Evolutionary conservation across 1,140 invertebrate species (phyloP).

Genomic region (Cydia strobilella): DNA sequence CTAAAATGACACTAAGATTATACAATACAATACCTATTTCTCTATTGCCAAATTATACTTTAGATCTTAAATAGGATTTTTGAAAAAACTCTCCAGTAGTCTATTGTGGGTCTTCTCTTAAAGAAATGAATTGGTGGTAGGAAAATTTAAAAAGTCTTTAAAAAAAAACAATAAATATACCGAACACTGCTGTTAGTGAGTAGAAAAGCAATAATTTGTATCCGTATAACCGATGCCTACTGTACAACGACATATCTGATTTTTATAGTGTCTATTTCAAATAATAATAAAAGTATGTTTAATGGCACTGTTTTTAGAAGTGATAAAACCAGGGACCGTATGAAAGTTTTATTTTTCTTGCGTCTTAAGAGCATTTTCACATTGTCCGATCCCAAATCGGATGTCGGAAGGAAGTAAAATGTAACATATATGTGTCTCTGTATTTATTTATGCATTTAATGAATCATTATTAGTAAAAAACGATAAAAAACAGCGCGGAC

Average conservation of each 20-base stretch:
- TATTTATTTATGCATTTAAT: no score
- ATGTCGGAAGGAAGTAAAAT: no score
- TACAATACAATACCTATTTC: conserved; percentile 60
- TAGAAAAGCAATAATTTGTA: conserved; percentile 74
- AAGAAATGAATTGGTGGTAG: conserved; percentile 52
- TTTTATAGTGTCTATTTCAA: conserved; percentile 64
- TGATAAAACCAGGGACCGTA: not conserved
- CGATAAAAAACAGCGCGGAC: no score
- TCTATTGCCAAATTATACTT: conserved; percentile 70
- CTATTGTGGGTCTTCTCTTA: conserved; percentile 52
- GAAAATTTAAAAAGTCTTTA: conserved; percentile 51
- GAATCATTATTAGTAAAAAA: no score
- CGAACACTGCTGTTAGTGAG: conserved; percentile 67
- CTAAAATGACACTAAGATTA: conserved; percentile 45
- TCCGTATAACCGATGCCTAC: conserved; percentile 58
- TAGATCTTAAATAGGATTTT: conserved; percentile 65
- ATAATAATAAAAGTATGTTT: not conserved
- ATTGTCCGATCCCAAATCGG: no score
- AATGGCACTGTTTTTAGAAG: conserved; percentile 2
- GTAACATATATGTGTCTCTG: no score
- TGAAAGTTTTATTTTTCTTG: not conserved
- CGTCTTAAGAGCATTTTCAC: no score
- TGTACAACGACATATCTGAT: conserved; percentile 75
- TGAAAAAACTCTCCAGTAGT: conserved; percentile 67
- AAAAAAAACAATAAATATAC: conserved; percentile 52